phyloP scores from a whole-genome alignment of 1,140 invertebrate species.

The Dendrolimus kikuchii region DNA sequence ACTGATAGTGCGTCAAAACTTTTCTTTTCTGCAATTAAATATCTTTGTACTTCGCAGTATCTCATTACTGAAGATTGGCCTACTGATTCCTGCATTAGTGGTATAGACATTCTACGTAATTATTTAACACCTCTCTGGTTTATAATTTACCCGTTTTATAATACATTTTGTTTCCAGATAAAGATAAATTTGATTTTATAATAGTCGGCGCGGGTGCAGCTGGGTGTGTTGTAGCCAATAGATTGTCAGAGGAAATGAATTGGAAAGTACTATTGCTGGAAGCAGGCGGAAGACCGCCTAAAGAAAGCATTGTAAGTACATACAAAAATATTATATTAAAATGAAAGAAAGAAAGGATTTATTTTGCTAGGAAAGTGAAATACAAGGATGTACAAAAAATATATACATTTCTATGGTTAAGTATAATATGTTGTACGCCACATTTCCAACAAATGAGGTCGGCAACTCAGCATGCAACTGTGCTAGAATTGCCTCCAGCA shows the following conservation, averaged over 20 bases:
- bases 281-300: slow-evolving; percentile 54
- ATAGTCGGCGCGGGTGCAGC: slow-evolving; percentile 40
- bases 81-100: slow-evolving; percentile 2
- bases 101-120: slow-evolving; percentile 1
- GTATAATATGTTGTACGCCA: too few relatives aligned
- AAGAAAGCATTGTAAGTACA: slow-evolving; percentile 11
- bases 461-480: too few relatives aligned
- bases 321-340: background rate
- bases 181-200: slow-evolving; percentile 19
- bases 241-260: slow-evolving; percentile 40
- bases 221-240: slow-evolving; percentile 45
- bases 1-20: slow-evolving; percentile 9
- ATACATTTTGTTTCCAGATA: slow-evolving; percentile 16
- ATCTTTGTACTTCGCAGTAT: slow-evolving; percentile 17
- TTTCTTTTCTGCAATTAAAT: slow-evolving; percentile 15
- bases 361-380: too few relatives aligned
- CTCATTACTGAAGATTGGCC: slow-evolving; percentile 4
- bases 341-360: too few relatives aligned
- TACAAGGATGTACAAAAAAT: too few relatives aligned
- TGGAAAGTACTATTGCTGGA: slow-evolving; percentile 68
- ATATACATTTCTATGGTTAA: too few relatives aligned
- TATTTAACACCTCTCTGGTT: background rate
- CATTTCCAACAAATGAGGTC: too few relatives aligned
- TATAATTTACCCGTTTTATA: background rate
- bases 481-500: too few relatives aligned